A percentile compares a stretch with the other conserved stretches of the same genome.
phyloP scores from a whole-genome alignment of 2,888 invertebrate genomes.

The Tethea ocularis region DNA sequence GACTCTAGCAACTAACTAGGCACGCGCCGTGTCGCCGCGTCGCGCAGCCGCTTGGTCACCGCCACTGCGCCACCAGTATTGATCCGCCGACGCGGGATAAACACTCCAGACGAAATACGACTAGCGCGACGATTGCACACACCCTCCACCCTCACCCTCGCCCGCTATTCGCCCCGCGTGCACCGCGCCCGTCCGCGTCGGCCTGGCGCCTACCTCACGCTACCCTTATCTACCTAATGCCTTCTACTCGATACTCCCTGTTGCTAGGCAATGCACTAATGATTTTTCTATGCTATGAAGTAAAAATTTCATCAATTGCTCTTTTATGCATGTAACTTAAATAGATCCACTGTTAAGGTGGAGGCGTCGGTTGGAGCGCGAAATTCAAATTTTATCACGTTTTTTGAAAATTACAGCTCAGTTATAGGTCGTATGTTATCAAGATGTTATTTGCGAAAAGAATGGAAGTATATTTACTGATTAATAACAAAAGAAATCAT shows the following conservation, averaged over 20 bases:
- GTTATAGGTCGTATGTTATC: too few species aligned
- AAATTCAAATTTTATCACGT: too few species aligned
- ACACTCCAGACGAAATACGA: constrained; percentile 83
- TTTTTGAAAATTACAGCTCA: too few species aligned
- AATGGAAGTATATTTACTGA: too few species aligned
- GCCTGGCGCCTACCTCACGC: constrained; percentile 51
- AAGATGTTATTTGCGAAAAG: too few species aligned
- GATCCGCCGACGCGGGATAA: constrained; percentile 82
- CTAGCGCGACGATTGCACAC: constrained; percentile 79
- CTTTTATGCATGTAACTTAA: too few species aligned
- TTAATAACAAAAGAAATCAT: too few species aligned
- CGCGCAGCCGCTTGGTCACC: constrained; percentile 77
- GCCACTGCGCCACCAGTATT: constrained; percentile 83
- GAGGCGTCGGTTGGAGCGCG: too few species aligned
- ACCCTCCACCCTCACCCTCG: constrained; percentile 66
- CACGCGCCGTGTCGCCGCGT: constrained; percentile 78
- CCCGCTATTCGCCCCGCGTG: constrained; percentile 46
- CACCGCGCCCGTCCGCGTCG: constrained; percentile 58
- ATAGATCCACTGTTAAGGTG: too few species aligned
- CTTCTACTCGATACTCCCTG: constrained; percentile 44
- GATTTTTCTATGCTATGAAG: constrained; percentile 25
- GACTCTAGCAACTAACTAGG: constrained; percentile 67
- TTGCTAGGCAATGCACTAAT: constrained; percentile 56
- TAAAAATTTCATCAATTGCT: not conserved
- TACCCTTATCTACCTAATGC: constrained; percentile 46